Evolutionary conservation across 2,113 vertebrate species (phyloP).

Genomic region (Festucalex cinctus): DNA sequence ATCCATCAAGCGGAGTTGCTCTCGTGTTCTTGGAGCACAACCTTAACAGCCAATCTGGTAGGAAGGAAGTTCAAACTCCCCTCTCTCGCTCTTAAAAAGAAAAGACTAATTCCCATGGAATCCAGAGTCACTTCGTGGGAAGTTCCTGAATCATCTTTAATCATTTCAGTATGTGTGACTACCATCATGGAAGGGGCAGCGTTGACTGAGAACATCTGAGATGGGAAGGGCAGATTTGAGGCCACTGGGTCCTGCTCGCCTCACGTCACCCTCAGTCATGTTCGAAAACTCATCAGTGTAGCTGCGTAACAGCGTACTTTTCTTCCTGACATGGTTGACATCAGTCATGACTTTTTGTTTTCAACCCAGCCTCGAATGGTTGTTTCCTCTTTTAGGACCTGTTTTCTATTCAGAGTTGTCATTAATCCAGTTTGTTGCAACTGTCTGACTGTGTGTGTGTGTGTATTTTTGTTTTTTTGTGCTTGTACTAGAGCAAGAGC

Average conservation of each 20-base stretch:
- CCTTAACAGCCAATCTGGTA: too few species aligned
- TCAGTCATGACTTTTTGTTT: too few species aligned
- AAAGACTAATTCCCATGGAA: conserved; percentile 15
- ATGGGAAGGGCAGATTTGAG: background rate
- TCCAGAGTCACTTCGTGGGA: conserved; percentile 22
- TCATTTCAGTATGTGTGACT: conserved; percentile 42
- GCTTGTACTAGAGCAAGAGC: conserved; percentile 13
- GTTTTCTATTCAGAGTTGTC: background rate
- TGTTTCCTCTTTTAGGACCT: background rate
- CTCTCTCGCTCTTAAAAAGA: background rate
- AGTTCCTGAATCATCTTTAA: conserved; percentile 49
- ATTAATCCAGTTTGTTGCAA: background rate
- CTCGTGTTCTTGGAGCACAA: too few species aligned
- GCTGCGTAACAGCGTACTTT: background rate
- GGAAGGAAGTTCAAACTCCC: too few species aligned
- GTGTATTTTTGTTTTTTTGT: conserved; percentile 4
- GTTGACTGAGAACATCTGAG: background rate
- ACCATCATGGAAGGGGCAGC: background rate
- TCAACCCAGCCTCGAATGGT: background rate
- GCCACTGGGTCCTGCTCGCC: background rate
- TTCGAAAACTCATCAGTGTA: background rate
- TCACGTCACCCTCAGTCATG: background rate
- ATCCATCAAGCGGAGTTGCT: too few species aligned
- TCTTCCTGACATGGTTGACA: too few species aligned
- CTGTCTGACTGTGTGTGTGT: background rate